Evolutionary conservation across 2,113 vertebrate species (phyloP).

Genomic region (Osmerus eperlanus): DNA sequence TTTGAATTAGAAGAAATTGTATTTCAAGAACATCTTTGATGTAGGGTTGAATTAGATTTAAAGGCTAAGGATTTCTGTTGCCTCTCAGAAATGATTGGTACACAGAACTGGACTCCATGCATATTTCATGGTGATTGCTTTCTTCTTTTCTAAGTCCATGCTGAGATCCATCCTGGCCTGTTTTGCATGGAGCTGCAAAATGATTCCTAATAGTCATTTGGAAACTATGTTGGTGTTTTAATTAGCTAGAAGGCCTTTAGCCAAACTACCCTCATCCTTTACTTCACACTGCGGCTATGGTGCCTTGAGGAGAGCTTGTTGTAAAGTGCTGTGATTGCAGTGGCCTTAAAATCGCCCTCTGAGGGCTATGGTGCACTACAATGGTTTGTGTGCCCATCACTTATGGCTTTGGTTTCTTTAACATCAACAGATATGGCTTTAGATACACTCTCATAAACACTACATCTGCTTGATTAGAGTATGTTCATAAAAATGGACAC

Average conservation of each 20-base stretch:
- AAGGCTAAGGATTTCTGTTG: too few relatives aligned
- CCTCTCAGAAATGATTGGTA: constrained; percentile 5
- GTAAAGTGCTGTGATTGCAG: constrained; percentile 48
- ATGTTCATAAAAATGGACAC: neutral
- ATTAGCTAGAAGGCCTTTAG: constrained; percentile 62
- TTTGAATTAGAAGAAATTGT: too few relatives aligned
- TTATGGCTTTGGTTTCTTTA: neutral
- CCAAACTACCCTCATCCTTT: constrained; percentile 50
- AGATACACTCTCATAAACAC: neutral
- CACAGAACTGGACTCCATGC: constrained; percentile 3
- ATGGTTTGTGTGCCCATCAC: neutral
- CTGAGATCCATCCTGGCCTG: constrained; percentile 45
- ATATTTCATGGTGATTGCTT: constrained; percentile 34
- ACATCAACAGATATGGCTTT: neutral
- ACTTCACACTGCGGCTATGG: constrained; percentile 19
- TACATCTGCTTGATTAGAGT: neutral
- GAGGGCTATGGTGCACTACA: constrained; percentile 1
- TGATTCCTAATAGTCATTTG: constrained; percentile 57
- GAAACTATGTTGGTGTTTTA: constrained; percentile 55
- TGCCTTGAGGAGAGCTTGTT: constrained; percentile 35
- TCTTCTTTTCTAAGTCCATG: constrained; percentile 27
- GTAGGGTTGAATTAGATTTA: too few relatives aligned
- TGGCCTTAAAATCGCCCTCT: constrained; percentile 31
- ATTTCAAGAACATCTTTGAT: too few relatives aligned
- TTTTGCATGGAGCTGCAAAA: constrained; percentile 37